These are phyloP conservation scores for Vireo griseus DNA, from an alignment of 2,797 vertebrate genomes.

Conservation along the genomic window DNA sequence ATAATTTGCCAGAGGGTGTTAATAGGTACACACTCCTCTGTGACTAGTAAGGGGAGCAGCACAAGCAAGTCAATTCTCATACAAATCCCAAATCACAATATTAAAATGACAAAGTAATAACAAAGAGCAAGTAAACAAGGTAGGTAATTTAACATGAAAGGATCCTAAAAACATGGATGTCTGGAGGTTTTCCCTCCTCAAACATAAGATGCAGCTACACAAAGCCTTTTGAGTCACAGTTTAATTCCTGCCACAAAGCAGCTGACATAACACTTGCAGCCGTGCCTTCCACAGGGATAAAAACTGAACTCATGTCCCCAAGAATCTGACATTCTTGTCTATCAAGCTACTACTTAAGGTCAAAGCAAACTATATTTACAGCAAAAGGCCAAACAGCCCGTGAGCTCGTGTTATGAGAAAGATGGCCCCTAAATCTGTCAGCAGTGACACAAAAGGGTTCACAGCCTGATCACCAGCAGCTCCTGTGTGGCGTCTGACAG, in stretches of 20 bases:
- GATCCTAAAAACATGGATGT: background rate
- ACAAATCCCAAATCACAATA: background rate
- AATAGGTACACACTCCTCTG: background rate
- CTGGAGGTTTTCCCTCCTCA: background rate
- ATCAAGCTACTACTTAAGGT: background rate
- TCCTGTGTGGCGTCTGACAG: background rate
- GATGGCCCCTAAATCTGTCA: background rate
- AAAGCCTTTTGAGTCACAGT: background rate
- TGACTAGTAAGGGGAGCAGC: background rate
- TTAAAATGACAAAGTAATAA: background rate
- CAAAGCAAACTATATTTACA: conserved; percentile 12
- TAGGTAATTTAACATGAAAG: background rate
- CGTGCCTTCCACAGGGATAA: background rate
- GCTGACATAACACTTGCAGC: background rate
- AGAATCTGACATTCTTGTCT: background rate
- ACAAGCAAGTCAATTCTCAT: background rate
- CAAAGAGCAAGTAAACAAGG: background rate
- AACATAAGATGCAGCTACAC: background rate
- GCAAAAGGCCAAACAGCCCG: background rate
- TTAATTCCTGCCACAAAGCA: background rate
- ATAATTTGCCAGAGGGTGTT: background rate
- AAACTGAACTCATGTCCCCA: background rate
- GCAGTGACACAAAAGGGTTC: background rate
- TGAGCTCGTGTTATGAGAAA: background rate
- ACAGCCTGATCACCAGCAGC: background rate